These are phyloP conservation scores for Acrocera orbiculus DNA, from an alignment of 2,888 invertebrate genomes.

Conservation along the genomic window DNA sequence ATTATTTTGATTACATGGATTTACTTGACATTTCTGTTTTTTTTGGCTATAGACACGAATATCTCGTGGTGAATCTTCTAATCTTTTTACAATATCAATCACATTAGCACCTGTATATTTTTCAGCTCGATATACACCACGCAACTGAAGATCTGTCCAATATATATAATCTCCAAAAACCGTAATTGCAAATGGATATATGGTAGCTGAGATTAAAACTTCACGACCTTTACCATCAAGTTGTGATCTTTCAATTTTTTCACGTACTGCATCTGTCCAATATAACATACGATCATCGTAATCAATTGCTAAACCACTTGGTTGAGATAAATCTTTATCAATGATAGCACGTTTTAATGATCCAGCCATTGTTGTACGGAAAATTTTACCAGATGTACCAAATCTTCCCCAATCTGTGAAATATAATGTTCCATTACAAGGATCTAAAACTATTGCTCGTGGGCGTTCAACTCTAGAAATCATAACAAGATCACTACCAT, in stretches of 20 bases:
- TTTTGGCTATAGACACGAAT: slow-evolving; percentile 70
- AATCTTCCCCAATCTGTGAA: slow-evolving; percentile 94
- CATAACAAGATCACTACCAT: slow-evolving; percentile 74
- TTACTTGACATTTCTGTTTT: slow-evolving; percentile 61
- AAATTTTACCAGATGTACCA: slow-evolving; percentile 85
- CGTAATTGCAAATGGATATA: slow-evolving; percentile 89
- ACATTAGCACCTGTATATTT: slow-evolving; percentile 93
- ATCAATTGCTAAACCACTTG: slow-evolving; percentile 89
- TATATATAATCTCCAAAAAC: slow-evolving; percentile 82
- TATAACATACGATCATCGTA: slow-evolving; percentile 84
- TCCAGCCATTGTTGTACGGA: slow-evolving; percentile 91
- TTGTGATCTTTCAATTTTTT: slow-evolving; percentile 85
- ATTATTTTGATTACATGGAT: slow-evolving; percentile 77
- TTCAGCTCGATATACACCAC: slow-evolving; percentile 91
- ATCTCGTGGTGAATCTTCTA: slow-evolving; percentile 85
- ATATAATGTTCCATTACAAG: slow-evolving; percentile 87
- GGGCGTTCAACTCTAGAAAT: slow-evolving; percentile 86
- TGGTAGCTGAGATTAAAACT: slow-evolving; percentile 70
- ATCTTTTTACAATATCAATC: slow-evolving; percentile 80
- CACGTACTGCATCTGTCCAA: slow-evolving; percentile 93
- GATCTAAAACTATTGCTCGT: slow-evolving; percentile 87
- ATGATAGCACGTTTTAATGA: slow-evolving; percentile 76
- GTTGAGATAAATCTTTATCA: slow-evolving; percentile 79
- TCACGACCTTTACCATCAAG: slow-evolving; percentile 76
- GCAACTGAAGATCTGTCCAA: slow-evolving; percentile 86